These are phyloP conservation scores for Falco peregrinus DNA, from an alignment of 2,797 vertebrate species.

Conservation along the genomic window DNA sequence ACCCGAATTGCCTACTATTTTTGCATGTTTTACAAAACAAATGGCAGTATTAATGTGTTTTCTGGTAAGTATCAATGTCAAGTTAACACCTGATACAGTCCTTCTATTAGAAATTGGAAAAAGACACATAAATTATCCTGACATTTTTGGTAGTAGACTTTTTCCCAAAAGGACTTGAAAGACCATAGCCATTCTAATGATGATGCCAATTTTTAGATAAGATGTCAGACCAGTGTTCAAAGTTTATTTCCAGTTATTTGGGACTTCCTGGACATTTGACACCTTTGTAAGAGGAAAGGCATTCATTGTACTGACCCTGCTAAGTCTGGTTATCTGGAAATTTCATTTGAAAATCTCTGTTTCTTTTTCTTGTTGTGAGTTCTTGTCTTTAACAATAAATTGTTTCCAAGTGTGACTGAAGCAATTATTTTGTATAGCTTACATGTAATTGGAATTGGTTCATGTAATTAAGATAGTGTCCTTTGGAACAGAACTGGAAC, in stretches of 20 bases:
- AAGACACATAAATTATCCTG: neutral
- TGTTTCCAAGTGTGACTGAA: neutral
- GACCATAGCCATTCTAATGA: neutral
- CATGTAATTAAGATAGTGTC: neutral
- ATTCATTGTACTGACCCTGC: fast-evolving
- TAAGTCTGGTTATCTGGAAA: neutral
- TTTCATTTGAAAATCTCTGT: neutral
- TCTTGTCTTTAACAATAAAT: neutral
- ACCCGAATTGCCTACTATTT: neutral
- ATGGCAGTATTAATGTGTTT: neutral
- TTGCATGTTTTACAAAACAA: neutral
- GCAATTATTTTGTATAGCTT: neutral
- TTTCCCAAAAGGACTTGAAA: neutral
- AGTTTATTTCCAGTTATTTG: neutral
- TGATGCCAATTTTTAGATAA: neutral
- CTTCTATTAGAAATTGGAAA: neutral
- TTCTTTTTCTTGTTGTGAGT: neutral
- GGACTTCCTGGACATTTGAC: neutral
- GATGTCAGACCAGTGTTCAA: neutral
- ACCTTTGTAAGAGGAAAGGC: neutral
- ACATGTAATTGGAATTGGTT: neutral
- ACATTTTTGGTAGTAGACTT: neutral
- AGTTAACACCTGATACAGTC: neutral
- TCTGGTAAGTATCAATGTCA: neutral
- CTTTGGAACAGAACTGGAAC: neutral